Evolutionary conservation across 1,140 invertebrate genomes (phyloP).

Genomic region (Pseudomyrmex pallidus): DNA sequence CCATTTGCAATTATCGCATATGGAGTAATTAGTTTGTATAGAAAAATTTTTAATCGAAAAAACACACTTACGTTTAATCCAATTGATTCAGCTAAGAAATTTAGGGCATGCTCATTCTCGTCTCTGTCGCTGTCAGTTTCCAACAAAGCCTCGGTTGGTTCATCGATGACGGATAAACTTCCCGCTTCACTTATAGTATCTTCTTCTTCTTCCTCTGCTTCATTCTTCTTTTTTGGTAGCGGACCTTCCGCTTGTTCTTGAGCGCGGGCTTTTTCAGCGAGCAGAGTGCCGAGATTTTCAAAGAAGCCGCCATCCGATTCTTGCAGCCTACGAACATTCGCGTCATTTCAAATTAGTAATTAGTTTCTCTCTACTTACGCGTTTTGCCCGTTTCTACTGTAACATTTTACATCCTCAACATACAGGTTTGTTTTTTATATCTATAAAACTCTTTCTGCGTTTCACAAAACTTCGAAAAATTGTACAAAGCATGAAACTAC

Average conservation of each 20-base stretch:
- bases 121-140: constrained; percentile 86
- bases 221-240: constrained; percentile 70
- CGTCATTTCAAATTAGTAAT: constrained; percentile 2
- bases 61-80: constrained; percentile 90
- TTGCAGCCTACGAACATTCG: constrained; percentile 88
- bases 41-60: not conserved
- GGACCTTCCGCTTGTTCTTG: constrained; percentile 78
- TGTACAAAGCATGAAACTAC: too few relatives aligned
- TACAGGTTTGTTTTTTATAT: too few relatives aligned
- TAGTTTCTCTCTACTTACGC: not conserved
- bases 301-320: constrained; percentile 92
- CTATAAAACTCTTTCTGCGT: too few relatives aligned
- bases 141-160: constrained; percentile 79
- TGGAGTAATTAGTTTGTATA: not conserved
- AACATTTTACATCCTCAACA: not conserved
- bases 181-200: constrained; percentile 72
- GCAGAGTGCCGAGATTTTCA: constrained; percentile 90
- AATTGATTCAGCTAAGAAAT: constrained; percentile 87
- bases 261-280: constrained; percentile 87
- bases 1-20: not conserved
- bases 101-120: constrained; percentile 83
- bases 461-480: too few relatives aligned
- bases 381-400: not conserved
- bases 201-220: constrained; percentile 79
- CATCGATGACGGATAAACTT: constrained; percentile 78